Base-by-base conservation (phyloP, 2,888 invertebrate genomes). In the Leucozona laternaria region DNA sequence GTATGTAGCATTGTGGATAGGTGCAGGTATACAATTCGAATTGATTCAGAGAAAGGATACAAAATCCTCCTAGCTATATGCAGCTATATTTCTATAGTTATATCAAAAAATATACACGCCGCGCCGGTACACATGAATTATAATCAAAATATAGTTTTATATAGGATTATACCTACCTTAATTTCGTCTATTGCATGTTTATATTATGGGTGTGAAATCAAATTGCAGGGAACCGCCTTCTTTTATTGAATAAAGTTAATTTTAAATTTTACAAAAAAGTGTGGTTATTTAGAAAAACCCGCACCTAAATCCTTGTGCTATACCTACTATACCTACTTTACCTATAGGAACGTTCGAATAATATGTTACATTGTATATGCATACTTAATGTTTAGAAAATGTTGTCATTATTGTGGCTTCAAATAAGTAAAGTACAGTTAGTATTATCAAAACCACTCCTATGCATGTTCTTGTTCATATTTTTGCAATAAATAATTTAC, bases 401-500 rank as follows among this genome's bases (percentile, higher is more conserved):
- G 13, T 28, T 70, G 50, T 40, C 34, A 11, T 31, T 48, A 15
- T 17, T 71, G 70, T 40, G 40, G 70, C 4, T 43, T 60, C 1
- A 20, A 20, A 31, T 31, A 31, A 8, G 31, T n/a, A n/a, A n/a
- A n/a, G n/a, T n/a, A n/a, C n/a, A n/a, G n/a, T n/a, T n/a, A 22
- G 15, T 60, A 66, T 48, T 48, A 34, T 10, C 10, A n/a, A 37
- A 28, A 77, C 58, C 80, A 60, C 80, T 68, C 76, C 80, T 62
- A 2, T n/a, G 15, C 15, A 15, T 7, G 20, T 55, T n/a, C 22
- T 22, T 40, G 40, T 20, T 28, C 13, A 31, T 48, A 72, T 79
- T 58, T 25, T 80, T 34, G 8, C 25, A 45, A 64, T 81, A 75
- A 76, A 81, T 76, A 34, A 81, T 81, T 76, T 81, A 81, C 17